Percentiles rank a stretch among this genome's conserved stretches.
Conservation (phyloP, 2,113 vertebrate species). For the Gobius niger region DNA sequence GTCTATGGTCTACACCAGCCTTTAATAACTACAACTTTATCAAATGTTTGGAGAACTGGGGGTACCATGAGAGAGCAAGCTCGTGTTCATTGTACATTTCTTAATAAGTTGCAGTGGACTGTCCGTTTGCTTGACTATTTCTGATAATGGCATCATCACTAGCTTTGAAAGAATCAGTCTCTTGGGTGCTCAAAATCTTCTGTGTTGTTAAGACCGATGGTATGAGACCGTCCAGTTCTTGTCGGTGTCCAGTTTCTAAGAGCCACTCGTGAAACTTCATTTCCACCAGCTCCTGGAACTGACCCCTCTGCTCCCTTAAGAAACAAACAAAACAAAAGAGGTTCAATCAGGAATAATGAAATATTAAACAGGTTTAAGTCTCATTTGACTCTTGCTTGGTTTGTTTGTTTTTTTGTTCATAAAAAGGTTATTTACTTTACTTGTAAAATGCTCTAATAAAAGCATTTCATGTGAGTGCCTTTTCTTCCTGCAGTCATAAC, state of each 20-base stretch:
- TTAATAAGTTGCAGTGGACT: conserved; percentile 53
- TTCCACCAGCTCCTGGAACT: conserved; percentile 88
- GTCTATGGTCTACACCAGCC: neutral
- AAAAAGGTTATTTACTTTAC: too few species aligned
- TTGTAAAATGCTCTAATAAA: too few species aligned
- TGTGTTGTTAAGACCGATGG: conserved; percentile 51
- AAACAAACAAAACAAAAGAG: neutral
- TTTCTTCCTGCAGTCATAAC: too few species aligned
- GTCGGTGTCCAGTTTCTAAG: conserved; percentile 81
- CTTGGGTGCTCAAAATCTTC: conserved; percentile 13
- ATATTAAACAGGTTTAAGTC: neutral
- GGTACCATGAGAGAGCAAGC: neutral
- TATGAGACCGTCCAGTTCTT: conserved; percentile 90
- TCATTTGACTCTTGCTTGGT: too few species aligned
- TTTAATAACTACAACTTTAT: neutral
- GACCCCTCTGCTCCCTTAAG: conserved; percentile 84
- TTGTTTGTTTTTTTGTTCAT: too few species aligned
- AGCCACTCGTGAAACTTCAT: conserved; percentile 93
- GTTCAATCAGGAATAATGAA: neutral
- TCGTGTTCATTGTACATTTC: neutral
- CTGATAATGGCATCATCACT: conserved; percentile 18
- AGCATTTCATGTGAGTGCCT: too few species aligned
- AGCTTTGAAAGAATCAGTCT: neutral
- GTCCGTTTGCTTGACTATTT: conserved; percentile 64
- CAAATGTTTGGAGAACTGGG: neutral